Conservation (phyloP, 2,888 invertebrate species). For the Tachina lurida region DNA sequence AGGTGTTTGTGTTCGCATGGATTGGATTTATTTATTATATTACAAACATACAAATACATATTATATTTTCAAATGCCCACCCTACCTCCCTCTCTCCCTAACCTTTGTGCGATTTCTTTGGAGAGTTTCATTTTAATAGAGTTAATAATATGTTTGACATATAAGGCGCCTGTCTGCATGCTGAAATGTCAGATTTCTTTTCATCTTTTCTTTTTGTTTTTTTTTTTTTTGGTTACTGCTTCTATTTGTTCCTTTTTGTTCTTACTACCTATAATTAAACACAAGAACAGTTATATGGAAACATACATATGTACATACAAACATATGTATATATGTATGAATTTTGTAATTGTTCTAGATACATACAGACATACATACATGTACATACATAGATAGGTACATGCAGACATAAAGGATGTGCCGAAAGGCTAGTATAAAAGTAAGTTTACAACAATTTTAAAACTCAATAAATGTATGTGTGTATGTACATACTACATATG, state of each 20-base stretch:
- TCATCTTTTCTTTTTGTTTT: slow-evolving; percentile 4
- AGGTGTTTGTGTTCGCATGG: background rate
- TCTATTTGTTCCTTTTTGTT: slow-evolving; percentile 46
- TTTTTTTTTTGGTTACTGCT: slow-evolving; percentile 21
- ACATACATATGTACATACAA: background rate
- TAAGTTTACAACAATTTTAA: too few species aligned
- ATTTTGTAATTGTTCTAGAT: slow-evolving; percentile 17
- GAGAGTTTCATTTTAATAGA: slow-evolving; percentile 62
- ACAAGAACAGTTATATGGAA: slow-evolving; percentile 5
- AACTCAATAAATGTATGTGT: too few species aligned
- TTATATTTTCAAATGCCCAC: slow-evolving; percentile 38
- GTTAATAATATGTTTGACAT: slow-evolving; percentile 66
- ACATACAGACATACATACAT: background rate
- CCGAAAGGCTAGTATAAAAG: too few species aligned
- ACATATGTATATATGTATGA: background rate
- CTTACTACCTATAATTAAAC: slow-evolving; percentile 24
- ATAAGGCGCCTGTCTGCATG: slow-evolving; percentile 71
- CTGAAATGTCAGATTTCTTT: slow-evolving; percentile 66
- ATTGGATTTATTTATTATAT: background rate
- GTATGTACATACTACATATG: too few species aligned
- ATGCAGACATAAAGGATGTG: too few species aligned
- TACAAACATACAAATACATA: background rate
- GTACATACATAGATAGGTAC: background rate
- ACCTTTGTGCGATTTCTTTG: slow-evolving; percentile 30
- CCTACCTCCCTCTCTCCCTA: background rate